Percentiles rank a stretch among this genome's conserved stretches.
These are phyloP conservation scores for Aphidius gifuensis DNA, from an alignment of 1,140 invertebrate species.

Conservation along the genomic window DNA sequence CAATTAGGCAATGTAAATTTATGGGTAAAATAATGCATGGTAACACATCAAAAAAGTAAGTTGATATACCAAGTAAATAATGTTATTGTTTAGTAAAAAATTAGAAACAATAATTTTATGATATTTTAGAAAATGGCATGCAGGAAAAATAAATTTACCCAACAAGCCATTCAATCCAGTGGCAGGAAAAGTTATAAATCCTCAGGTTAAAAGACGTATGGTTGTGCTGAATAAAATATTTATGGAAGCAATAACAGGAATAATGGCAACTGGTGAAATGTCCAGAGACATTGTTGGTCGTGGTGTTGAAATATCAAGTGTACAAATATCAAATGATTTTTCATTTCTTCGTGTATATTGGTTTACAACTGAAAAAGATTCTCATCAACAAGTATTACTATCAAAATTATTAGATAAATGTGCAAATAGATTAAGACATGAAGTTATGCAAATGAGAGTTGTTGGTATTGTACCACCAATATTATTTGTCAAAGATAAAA, in stretches of 20 bases:
- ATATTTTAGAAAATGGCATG: slow-evolving; percentile 30
- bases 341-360: slow-evolving; percentile 67
- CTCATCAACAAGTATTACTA: slow-evolving; percentile 40
- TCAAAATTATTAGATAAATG: slow-evolving; percentile 57
- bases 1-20: slow-evolving; percentile 22
- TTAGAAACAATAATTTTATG: slow-evolving; percentile 6
- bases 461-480: slow-evolving; percentile 72
- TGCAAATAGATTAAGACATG: slow-evolving; percentile 62
- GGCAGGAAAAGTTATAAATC: slow-evolving; percentile 15
- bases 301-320: slow-evolving; percentile 67
- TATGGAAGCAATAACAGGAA: slow-evolving; percentile 73
- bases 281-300: slow-evolving; percentile 59
- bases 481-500: slow-evolving; percentile 67
- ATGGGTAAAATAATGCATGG: slow-evolving; percentile 32
- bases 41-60: slow-evolving; percentile 26
- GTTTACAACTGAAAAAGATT: slow-evolving; percentile 53
- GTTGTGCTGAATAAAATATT: slow-evolving; percentile 73
- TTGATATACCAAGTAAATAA: background rate
- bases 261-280: slow-evolving; percentile 67
- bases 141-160: background rate
- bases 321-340: slow-evolving; percentile 65
- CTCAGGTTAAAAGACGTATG: slow-evolving; percentile 46
- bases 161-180: background rate
- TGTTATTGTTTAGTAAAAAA: background rate
- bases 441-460: slow-evolving; percentile 64